Percentiles rank a stretch among this genome's conserved stretches.
Conservation (phyloP, 2,888 invertebrate species). For the Ormyrus thymus region DNA sequence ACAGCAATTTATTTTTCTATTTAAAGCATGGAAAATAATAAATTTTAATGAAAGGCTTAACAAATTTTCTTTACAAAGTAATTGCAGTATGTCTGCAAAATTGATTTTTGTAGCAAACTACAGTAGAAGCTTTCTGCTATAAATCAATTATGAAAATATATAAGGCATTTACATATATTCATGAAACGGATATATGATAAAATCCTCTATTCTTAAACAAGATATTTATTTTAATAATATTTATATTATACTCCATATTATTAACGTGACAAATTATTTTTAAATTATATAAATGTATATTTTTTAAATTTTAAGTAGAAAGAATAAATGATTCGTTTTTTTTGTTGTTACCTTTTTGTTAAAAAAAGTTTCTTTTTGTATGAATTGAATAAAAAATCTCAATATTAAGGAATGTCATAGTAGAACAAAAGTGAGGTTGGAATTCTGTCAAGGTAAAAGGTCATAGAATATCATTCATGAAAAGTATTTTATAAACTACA, state of each 20-base stretch:
- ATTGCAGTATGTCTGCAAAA: neutral
- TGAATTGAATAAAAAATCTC: too few relatives aligned
- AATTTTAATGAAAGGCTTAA: too few relatives aligned
- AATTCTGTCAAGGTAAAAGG: slow-evolving; percentile 14
- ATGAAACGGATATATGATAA: too few relatives aligned
- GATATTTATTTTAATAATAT: slow-evolving; percentile 5
- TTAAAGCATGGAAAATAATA: too few relatives aligned
- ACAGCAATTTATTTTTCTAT: too few relatives aligned
- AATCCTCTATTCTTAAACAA: too few relatives aligned
- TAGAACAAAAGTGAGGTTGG: slow-evolving; percentile 34
- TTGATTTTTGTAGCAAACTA: slow-evolving; percentile 5
- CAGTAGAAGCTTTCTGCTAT: neutral
- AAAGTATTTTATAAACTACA: too few relatives aligned
- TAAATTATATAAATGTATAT: neutral
- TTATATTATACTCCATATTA: neutral
- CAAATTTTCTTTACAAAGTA: neutral
- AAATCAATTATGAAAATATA: slow-evolving; percentile 28
- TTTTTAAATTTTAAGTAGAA: neutral
- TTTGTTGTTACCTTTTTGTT: too few relatives aligned
- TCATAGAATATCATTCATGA: too few relatives aligned
- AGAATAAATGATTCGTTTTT: too few relatives aligned
- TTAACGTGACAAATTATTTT: neutral
- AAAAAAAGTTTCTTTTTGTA: too few relatives aligned
- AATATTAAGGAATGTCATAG: neutral
- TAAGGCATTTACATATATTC: neutral